These are phyloP conservation scores for Diachasmimorpha longicaudata DNA, from an alignment of 1,140 invertebrate species.

Conservation along the genomic window DNA sequence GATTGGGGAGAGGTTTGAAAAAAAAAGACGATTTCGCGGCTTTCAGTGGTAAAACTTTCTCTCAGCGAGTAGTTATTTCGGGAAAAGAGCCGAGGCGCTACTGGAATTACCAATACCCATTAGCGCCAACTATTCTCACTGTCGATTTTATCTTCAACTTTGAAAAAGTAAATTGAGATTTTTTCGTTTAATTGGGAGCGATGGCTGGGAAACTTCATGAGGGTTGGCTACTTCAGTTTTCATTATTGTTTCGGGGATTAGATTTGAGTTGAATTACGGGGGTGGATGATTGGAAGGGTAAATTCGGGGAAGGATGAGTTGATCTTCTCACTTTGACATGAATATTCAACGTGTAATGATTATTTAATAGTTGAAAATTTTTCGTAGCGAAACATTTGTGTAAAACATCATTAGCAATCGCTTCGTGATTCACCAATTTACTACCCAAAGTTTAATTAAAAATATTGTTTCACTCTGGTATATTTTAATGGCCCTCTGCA, in stretches of 20 bases:
- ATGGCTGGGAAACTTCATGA: background rate
- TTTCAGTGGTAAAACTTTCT: conserved; percentile 3
- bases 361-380: too few relatives aligned
- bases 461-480: too few relatives aligned
- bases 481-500: background rate
- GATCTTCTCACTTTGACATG: too few relatives aligned
- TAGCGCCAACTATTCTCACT: background rate
- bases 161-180: background rate
- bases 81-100: conserved; percentile 7
- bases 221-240: background rate
- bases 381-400: too few relatives aligned
- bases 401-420: too few relatives aligned
- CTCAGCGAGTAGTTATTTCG: background rate
- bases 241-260: too few relatives aligned
- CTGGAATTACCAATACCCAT: conserved; percentile 26
- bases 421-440: too few relatives aligned
- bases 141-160: background rate
- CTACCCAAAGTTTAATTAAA: too few relatives aligned
- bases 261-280: too few relatives aligned
- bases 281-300: too few relatives aligned
- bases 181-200: background rate
- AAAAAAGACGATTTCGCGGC: conserved; percentile 6
- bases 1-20: background rate
- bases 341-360: too few relatives aligned
- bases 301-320: too few relatives aligned